A percentile compares a stretch with the other conserved stretches of the same genome.
Evolutionary conservation across 2,113 vertebrate species (phyloP).

Genomic region (Enhydra lutris): DNA sequence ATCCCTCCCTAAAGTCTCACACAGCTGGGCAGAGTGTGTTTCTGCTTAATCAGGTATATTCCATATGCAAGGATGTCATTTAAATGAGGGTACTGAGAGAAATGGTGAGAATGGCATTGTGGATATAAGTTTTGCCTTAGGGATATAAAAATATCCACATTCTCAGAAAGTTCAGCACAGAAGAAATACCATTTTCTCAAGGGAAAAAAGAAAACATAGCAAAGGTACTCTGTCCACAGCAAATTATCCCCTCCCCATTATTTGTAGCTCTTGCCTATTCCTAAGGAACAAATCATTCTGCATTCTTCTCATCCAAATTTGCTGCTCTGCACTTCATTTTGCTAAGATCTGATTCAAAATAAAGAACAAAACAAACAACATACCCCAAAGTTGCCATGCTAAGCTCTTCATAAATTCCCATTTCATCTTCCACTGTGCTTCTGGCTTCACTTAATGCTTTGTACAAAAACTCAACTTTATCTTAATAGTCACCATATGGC

Average conservation of each 20-base stretch:
- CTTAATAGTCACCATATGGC: neutral
- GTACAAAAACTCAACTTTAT: neutral
- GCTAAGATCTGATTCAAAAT: neutral
- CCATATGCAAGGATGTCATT: neutral
- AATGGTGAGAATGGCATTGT: neutral
- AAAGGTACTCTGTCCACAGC: neutral
- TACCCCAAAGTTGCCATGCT: neutral
- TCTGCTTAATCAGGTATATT: neutral
- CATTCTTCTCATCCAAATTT: neutral
- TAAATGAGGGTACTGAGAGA: neutral
- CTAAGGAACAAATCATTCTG: neutral
- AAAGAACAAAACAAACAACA: neutral
- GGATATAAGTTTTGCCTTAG: neutral
- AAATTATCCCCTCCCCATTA: accelerated
- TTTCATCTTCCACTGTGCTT: neutral
- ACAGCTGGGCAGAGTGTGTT: neutral
- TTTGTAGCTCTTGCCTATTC: neutral
- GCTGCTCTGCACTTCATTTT: neutral
- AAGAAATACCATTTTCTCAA: neutral
- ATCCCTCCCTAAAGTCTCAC: neutral
- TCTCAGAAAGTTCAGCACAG: neutral
- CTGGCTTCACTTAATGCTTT: neutral
- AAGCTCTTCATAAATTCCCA: neutral
- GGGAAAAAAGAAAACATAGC: neutral
- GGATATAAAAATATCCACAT: neutral